A percentile compares a stretch with the other conserved stretches of the same genome.
Conservation (phyloP, 1,140 invertebrate genomes). For the Eumaeus atala region DNA sequence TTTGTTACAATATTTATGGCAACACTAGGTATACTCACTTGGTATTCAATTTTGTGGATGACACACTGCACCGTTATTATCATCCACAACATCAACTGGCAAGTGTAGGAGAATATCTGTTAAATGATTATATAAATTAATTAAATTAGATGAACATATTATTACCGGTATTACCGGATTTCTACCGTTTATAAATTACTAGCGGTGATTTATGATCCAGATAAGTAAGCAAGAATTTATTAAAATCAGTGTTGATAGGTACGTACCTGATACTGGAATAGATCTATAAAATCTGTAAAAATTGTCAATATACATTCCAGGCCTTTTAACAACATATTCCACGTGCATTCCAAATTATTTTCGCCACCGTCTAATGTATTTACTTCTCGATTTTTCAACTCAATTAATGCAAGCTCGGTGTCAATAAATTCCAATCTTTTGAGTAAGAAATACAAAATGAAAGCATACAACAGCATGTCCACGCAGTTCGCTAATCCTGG, state of each 20-base stretch:
- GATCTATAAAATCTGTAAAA: not conserved
- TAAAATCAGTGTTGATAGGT: too few species aligned
- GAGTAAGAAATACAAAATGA: constrained; percentile 1
- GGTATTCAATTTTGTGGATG: not conserved
- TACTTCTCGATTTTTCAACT: not conserved
- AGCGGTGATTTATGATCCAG: too few species aligned
- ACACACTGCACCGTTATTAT: not conserved
- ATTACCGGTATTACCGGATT: too few species aligned
- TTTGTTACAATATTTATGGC: too few species aligned
- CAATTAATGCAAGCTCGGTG: not conserved
- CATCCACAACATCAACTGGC: not conserved
- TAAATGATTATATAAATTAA: not conserved
- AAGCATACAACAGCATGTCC: not conserved
- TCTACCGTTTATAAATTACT: too few species aligned
- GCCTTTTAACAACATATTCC: not conserved
- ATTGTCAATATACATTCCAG: not conserved
- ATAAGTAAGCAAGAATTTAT: too few species aligned
- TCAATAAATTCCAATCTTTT: constrained; percentile 2
- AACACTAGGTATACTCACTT: not conserved
- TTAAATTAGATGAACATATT: too few species aligned
- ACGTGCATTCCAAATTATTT: not conserved
- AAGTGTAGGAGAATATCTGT: not conserved
- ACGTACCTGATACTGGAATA: not conserved
- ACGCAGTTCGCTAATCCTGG: not conserved
- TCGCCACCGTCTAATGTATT: not conserved